These are phyloP conservation scores for Sebastes trivittatus DNA, from an alignment of 2,797 vertebrate genomes.

Conservation along the genomic window DNA sequence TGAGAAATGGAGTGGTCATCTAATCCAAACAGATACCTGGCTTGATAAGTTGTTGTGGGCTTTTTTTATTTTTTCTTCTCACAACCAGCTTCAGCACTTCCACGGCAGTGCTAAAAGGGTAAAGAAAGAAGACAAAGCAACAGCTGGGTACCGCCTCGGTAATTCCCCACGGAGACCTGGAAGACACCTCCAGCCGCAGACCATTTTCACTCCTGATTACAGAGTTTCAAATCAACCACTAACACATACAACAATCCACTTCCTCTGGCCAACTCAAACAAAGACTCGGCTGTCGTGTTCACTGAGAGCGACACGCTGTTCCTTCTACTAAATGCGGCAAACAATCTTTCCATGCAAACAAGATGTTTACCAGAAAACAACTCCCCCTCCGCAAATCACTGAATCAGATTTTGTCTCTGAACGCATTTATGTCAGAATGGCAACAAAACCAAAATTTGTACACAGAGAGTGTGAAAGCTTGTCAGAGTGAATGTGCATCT, in stretches of 20 bases:
- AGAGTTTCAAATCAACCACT: slow-evolving; percentile 81
- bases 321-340: slow-evolving; percentile 55
- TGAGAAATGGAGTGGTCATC: slow-evolving; percentile 81
- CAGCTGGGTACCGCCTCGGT: slow-evolving; percentile 84
- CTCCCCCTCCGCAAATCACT: slow-evolving; percentile 49
- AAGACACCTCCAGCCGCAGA: slow-evolving; percentile 76
- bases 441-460: slow-evolving; percentile 59
- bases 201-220: slow-evolving; percentile 85
- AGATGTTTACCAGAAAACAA: slow-evolving; percentile 61
- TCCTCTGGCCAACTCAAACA: slow-evolving; percentile 68
- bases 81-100: slow-evolving; percentile 74
- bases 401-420: slow-evolving; percentile 58
- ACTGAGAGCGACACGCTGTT: slow-evolving; percentile 24
- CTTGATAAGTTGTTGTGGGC: slow-evolving; percentile 76
- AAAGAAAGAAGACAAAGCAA: slow-evolving; percentile 81
- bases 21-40: slow-evolving; percentile 82
- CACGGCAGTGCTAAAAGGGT: slow-evolving; percentile 83
- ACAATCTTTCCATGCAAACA: slow-evolving; percentile 70
- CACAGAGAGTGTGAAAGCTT: slow-evolving; percentile 64
- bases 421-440: slow-evolving; percentile 45
- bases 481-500: slow-evolving; percentile 73
- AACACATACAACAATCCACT: slow-evolving; percentile 77
- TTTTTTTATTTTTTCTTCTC: slow-evolving; percentile 18
- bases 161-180: slow-evolving; percentile 77
- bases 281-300: slow-evolving; percentile 67